Conservation (phyloP, 64 coral and sea anemone species). For the Porites australiensis region DNA sequence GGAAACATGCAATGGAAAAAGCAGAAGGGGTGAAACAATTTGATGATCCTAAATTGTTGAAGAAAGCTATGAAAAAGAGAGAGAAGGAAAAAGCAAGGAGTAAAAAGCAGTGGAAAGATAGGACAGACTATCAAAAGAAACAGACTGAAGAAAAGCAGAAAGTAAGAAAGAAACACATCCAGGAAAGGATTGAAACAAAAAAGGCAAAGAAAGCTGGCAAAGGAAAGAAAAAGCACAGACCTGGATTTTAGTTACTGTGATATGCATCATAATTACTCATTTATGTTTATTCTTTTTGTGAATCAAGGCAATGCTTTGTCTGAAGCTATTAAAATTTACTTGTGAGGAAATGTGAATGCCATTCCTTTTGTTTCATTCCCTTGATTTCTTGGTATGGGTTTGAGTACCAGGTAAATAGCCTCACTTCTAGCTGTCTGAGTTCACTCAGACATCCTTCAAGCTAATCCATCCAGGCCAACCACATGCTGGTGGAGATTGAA, state of each 20-base stretch:
- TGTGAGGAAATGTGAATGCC: too few relatives aligned
- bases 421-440: too few relatives aligned
- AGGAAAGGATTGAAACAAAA: constrained; percentile 80
- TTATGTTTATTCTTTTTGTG: too few relatives aligned
- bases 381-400: too few relatives aligned
- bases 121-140: constrained; percentile 83
- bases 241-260: constrained; percentile 75
- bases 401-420: too few relatives aligned
- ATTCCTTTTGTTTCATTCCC: too few relatives aligned
- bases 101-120: constrained; percentile 91
- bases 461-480: too few relatives aligned
- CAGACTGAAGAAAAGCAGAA: constrained; percentile 91
- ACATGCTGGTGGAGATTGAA: too few relatives aligned
- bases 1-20: constrained; percentile 93
- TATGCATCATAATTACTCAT: too few relatives aligned
- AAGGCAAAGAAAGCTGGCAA: constrained; percentile 39
- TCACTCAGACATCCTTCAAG: too few relatives aligned
- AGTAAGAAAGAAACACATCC: constrained; percentile 84
- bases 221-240: constrained; percentile 82
- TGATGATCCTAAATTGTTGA: constrained; percentile 90
- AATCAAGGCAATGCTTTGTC: too few relatives aligned
- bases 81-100: constrained; percentile 87
- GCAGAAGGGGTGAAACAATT: constrained; percentile 89
- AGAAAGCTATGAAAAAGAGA: constrained; percentile 85
- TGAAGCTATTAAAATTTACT: too few relatives aligned